Evolutionary conservation across 2,113 vertebrate species (phyloP).

Genomic region (Dermatemys mawii): DNA sequence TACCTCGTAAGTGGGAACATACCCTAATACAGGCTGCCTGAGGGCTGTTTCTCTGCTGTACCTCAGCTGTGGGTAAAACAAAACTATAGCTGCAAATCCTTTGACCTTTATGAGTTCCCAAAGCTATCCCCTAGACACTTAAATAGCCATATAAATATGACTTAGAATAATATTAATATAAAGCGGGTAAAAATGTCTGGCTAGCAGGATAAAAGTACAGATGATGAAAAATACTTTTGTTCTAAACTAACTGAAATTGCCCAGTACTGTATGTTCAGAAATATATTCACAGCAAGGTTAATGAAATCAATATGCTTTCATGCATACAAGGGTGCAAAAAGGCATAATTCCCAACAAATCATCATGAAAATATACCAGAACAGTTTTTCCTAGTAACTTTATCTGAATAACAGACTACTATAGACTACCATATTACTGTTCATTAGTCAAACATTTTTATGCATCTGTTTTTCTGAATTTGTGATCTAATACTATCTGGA

Average conservation of each 20-base stretch:
- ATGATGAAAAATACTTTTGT: neutral
- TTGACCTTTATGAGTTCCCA: neutral
- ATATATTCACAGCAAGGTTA: neutral
- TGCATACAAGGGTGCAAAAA: neutral
- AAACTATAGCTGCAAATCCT: neutral
- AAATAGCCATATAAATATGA: neutral
- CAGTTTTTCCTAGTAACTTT: neutral
- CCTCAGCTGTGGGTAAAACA: neutral
- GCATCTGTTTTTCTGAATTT: neutral
- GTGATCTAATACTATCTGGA: neutral
- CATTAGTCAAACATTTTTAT: neutral
- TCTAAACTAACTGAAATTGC: neutral
- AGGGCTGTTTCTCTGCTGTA: neutral
- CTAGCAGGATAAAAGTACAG: neutral
- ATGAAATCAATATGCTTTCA: neutral
- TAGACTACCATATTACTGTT: neutral
- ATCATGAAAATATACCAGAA: accelerated
- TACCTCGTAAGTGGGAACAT: neutral
- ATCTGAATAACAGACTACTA: neutral
- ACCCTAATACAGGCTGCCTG: neutral
- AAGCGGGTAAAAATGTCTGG: neutral
- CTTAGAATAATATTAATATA: neutral
- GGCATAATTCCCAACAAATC: neutral
- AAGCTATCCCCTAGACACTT: neutral
- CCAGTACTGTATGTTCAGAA: neutral